A percentile compares a stretch with the other conserved stretches of the same genome.
Evolutionary conservation across 2,113 vertebrate genomes (phyloP).

Genomic region (Siphamia tubifer): DNA sequence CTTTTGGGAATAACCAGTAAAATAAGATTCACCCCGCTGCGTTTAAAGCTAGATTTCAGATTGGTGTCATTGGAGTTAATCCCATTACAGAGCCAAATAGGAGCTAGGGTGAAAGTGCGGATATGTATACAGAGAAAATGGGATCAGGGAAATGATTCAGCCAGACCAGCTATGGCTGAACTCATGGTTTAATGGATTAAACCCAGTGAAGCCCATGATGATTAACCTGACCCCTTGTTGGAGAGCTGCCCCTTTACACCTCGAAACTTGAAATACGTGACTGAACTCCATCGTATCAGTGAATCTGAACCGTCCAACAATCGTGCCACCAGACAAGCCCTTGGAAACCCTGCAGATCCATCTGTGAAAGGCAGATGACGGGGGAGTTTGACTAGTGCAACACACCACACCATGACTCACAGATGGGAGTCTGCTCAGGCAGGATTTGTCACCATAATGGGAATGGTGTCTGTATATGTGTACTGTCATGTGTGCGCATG

Average conservation of each 20-base stretch:
- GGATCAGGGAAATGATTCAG: constrained; percentile 58
- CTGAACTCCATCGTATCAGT: constrained; percentile 3
- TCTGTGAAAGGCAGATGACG: constrained; percentile 72
- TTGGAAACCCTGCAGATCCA: constrained; percentile 48
- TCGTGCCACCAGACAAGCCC: constrained; percentile 46
- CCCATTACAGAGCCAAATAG: constrained; percentile 63
- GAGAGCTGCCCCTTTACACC: constrained; percentile 1
- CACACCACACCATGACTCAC: constrained; percentile 63
- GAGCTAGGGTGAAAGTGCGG: constrained; percentile 49
- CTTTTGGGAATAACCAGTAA: constrained; percentile 56
- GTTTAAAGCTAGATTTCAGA: constrained; percentile 65
- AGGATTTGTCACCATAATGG: constrained; percentile 75
- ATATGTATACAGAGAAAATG: constrained; percentile 65
- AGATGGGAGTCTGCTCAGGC: constrained; percentile 71
- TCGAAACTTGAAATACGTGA: constrained; percentile 14
- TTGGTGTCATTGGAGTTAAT: constrained; percentile 71
- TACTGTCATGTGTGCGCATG: constrained; percentile 8
- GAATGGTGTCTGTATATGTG: constrained; percentile 49
- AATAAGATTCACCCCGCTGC: constrained; percentile 50
- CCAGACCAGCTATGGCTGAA: constrained; percentile 44
- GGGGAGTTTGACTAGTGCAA: constrained; percentile 68
- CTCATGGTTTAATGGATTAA: constrained; percentile 66
- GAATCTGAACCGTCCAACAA: constrained; percentile 15
- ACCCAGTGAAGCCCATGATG: constrained; percentile 39
- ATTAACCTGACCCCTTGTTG: constrained; percentile 58